These are phyloP conservation scores for Palythoa heliodiscus DNA, from an alignment of 92 coral and sea anemone species.

Conservation along the genomic window DNA sequence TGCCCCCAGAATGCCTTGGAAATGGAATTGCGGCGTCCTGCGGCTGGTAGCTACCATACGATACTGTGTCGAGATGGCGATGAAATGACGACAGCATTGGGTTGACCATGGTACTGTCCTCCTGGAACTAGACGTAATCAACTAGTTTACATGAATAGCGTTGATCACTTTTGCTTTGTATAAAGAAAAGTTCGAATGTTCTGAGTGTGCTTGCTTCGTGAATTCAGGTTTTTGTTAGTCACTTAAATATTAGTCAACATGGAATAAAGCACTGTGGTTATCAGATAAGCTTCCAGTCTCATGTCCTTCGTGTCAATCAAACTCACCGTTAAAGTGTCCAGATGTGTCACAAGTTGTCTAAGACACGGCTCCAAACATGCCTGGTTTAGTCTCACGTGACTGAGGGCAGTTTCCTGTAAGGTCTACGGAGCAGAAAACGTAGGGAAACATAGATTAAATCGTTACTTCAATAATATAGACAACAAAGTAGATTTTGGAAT, in stretches of 20 bases:
- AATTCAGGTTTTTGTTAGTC: not conserved
- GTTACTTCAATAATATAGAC: too few species aligned
- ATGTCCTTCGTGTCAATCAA: not conserved
- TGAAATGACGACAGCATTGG: slow-evolving; percentile 55
- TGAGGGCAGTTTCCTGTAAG: slow-evolving; percentile 90
- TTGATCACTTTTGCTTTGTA: too few species aligned
- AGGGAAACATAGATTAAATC: not conserved
- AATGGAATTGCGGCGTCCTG: slow-evolving; percentile 94
- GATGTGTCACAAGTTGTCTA: slow-evolving; percentile 79
- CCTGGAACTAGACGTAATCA: slow-evolving; percentile 56
- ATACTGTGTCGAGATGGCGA: slow-evolving; percentile 66
- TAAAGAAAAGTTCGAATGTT: too few species aligned
- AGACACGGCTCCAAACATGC: slow-evolving; percentile 95
- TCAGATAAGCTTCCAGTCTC: not conserved
- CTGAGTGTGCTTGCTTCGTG: not conserved
- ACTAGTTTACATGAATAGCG: not conserved
- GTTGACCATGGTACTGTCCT: slow-evolving; percentile 53
- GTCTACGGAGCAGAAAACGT: slow-evolving; percentile 51
- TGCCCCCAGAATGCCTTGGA: slow-evolving; percentile 96
- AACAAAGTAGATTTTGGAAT: too few species aligned
- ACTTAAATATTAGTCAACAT: not conserved
- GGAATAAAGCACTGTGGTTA: not conserved
- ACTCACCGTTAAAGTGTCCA: slow-evolving; percentile 86
- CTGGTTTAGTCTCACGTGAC: slow-evolving; percentile 84
- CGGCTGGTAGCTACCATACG: slow-evolving; percentile 72